Base-by-base conservation (phyloP, 2,113 vertebrate species). In the Formicarius rufipectus region DNA sequence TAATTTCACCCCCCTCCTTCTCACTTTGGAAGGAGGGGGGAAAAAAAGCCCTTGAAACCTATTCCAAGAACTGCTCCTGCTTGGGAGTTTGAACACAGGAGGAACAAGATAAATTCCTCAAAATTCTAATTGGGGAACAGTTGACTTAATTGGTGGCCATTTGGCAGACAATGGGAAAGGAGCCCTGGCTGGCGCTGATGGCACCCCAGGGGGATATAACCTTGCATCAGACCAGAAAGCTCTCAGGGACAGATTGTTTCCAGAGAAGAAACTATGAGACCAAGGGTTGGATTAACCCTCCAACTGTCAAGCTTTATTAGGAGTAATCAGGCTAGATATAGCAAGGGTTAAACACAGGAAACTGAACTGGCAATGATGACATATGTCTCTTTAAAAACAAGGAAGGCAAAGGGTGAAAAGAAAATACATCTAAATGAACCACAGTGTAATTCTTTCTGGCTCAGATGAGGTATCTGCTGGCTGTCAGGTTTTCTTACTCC, bases 141-240 rank as follows among this genome's bases (percentile, higher is more conserved):
- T 99, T 99, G 98, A 98, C 98, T 99, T 99, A 99, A 99, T 99
- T 99, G 99, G 98, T 98, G 98, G 98, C 99, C 98, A 98, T 99
- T 99, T 99, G 99, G 98, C 98, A 98, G 98, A 99, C 98, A 99
- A 99, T 99, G 98, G 98, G 97, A 98, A 98, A 98, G 96, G 97
- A 98, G 98, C 98, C 97, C 98, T 98, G 98, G 98, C 98, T 98
- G 98, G 98, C 97, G 98, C 97, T 98, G 98, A 98, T 98, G 98
- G 98, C 98, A 98, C 99, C 98, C 98, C 96, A 96, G 98, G 98
- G 98, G 98, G 98, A 98, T 98, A 99, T 99, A 98, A 98, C 98
- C 98, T 99, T 99, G 98, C 98, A 99, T 98, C 98, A 98, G 98
- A 98, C 98, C 98, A 96, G 79, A 96, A 95, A 97, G 96, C 98